Evolutionary conservation across 2,797 vertebrate genomes (phyloP).

Genomic region (Saxicola maurus): DNA sequence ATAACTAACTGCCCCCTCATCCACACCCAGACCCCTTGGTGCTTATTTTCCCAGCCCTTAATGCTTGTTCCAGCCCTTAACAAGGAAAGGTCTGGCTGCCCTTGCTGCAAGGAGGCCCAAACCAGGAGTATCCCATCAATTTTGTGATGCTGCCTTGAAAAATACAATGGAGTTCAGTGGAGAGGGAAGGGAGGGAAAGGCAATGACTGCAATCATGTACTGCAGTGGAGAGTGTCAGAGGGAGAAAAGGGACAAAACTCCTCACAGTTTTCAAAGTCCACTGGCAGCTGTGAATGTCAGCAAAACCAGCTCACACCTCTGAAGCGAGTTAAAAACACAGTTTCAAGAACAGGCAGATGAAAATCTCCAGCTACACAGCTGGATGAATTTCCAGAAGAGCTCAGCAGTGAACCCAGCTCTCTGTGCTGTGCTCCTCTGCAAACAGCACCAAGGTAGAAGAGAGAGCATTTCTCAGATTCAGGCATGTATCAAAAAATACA

Average conservation of each 20-base stretch:
- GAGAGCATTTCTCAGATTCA: neutral
- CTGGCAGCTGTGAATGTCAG: neutral
- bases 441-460: neutral
- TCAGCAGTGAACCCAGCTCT: neutral
- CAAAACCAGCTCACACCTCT: neutral
- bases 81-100: neutral
- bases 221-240: neutral
- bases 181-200: neutral
- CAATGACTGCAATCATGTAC: neutral
- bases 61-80: neutral
- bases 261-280: neutral
- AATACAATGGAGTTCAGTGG: neutral
- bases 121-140: neutral
- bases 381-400: neutral
- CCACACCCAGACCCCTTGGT: neutral
- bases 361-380: neutral
- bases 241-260: neutral
- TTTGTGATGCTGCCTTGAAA: neutral
- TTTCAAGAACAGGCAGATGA: neutral
- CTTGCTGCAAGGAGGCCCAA: neutral
- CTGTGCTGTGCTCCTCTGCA: neutral
- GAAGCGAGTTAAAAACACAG: neutral
- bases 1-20: fast-evolving
- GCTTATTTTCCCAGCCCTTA: neutral
- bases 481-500: neutral